Evolutionary conservation across 2,797 vertebrate genomes (phyloP), one percentile per base, ranked within the genome.

Genomic region (Micromesistius poutassou): DNA sequence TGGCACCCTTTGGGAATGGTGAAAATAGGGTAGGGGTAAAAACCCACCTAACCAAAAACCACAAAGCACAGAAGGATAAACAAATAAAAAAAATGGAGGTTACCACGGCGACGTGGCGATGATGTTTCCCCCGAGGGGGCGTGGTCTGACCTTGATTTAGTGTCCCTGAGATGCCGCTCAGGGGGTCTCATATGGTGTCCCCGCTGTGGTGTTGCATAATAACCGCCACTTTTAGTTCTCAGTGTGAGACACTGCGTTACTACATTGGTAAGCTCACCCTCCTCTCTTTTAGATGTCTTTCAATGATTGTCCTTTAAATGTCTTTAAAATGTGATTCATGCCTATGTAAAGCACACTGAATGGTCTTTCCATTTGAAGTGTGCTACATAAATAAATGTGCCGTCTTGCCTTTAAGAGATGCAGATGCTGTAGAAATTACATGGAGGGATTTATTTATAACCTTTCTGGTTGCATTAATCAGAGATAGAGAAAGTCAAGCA

Each of bases 341-440:
- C 8, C 55, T 8, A 55, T 22, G 46, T 22, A 7, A 19, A 19
- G 46, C 46, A 6, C 46, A 55, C 55, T 13, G 40, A 42, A 42
- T 42, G 40, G 40, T 16, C 40, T 42, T 42, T 42, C 12, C 12
- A 16, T 13, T 42, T 62, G 55, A 62, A 62, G 55, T 22, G 22
- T 62, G 22, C 55, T n/a, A 19, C 25, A 22, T 55, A 62, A 62
- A 62, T 62, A 62, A 25, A 62, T 30, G 66, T 12, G 12, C 9
- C 19, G 30, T 4, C 68, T 12, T 31, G 68, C 30, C 68, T 71
- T 16, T 5, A 35, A 79, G 70, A 82, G 71, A 90, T 81, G 84
- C 82, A 90, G 84, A 89, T 88, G 70, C 74, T 77, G 78, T 78
- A 80, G 79, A 89, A 90, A 86, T 79, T 36, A 75, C 68, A 86